Evolutionary conservation across 2,888 invertebrate species (phyloP), one percentile per base, ranked within the genome.

Genomic region (Hermaeophaga mercurialis): DNA sequence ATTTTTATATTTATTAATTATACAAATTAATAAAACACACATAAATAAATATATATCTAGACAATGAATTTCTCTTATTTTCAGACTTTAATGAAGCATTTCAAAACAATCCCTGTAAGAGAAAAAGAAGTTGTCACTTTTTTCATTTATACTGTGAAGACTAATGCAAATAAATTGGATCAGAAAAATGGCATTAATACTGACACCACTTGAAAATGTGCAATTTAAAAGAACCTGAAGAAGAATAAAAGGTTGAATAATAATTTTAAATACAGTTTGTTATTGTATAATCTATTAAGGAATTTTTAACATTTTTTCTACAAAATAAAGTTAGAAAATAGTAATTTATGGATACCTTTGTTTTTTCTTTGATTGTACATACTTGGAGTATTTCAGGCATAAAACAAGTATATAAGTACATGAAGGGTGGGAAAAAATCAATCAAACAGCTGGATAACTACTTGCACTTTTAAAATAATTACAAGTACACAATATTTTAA

Each of bases 111-210:
- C 77, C 94, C 93, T 33, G 93, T 97, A 9, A 89, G 90, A 70
- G 96, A 97, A 77, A 97, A 96, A 76, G 96, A 97, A 78, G 90
- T 93, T 43, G 82, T 96, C 60, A 93, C 96, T 44, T 94, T 90
- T 75, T 97, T 97, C 76, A 94, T 97, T 70, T 96, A 96, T 76
- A 94, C 93, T 82, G 94, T 96, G 2, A 96, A 96, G 80, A 93
- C 93, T 47, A 94, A 95, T 77, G 87, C 89, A 63, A 93, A 91
- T 77, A 91, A 92, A 75, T 80, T 92, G 72, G 93, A 94, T 76
- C 89, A 89, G 77, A 90, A 88, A 74, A 89, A 89, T 78, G 89
- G 89, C 68, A 81, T 87, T 66, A 87, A 84, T 73, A 85, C 83
- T 64, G 87, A 88, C 74, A 74, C 82, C 36, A 80, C 80, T 70